Evolutionary conservation across 2,113 vertebrate species (phyloP).

Genomic region (Heptranchias perlo): DNA sequence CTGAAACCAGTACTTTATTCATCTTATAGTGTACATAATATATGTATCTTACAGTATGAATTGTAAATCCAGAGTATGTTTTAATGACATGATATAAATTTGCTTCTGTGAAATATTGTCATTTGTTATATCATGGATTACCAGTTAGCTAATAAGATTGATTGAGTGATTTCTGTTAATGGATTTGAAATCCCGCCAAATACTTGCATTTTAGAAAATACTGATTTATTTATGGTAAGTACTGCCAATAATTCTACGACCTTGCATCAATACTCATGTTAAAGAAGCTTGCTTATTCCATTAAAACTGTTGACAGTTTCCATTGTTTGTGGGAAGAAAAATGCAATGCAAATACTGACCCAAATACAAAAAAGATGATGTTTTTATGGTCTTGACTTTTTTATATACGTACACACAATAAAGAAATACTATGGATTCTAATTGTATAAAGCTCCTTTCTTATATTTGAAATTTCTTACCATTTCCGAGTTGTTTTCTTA

Average conservation of each 20-base stretch:
- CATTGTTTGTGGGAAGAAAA: not conserved
- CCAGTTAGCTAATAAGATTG: not conserved
- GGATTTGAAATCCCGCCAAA: not conserved
- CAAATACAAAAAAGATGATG: constrained; percentile 55
- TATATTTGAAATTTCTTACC: not conserved
- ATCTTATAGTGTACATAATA: not conserved
- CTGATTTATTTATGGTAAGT: not conserved
- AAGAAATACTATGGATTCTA: not conserved
- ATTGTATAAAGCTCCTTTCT: not conserved
- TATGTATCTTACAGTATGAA: not conserved
- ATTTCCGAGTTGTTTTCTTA: not conserved
- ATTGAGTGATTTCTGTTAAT: not conserved
- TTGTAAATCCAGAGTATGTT: not conserved
- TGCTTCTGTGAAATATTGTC: not conserved
- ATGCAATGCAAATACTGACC: not conserved
- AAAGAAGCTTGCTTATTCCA: not conserved
- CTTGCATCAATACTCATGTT: too few relatives aligned
- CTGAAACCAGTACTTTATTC: not conserved
- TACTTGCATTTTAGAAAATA: not conserved
- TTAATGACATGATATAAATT: not conserved
- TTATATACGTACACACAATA: not conserved
- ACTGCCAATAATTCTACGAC: not conserved
- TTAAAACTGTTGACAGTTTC: not conserved
- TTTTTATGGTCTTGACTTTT: not conserved
- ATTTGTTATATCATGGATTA: not conserved